A percentile compares a stretch with the other conserved stretches of the same genome.
Evolutionary conservation across 1,140 invertebrate species (phyloP).

Genomic region (Calycopis cecrops): DNA sequence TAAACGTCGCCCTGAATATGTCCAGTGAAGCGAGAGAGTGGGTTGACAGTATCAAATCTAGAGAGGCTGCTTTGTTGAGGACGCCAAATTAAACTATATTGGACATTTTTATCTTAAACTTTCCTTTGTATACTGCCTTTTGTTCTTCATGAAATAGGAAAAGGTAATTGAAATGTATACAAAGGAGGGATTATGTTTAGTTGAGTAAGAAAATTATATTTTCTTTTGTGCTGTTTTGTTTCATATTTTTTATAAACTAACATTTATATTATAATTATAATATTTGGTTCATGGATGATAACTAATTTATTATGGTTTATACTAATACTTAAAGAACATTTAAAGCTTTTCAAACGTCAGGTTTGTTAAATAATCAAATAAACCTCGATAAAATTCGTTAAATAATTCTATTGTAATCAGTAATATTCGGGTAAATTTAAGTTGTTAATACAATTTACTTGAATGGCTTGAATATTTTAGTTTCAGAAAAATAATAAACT

Average conservation of each 20-base stretch:
- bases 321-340: too few relatives aligned
- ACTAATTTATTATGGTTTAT: too few relatives aligned
- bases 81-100: conserved; percentile 67
- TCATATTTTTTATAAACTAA: not conserved
- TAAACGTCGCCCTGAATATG: conserved; percentile 54
- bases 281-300: too few relatives aligned
- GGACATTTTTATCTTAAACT: conserved; percentile 37
- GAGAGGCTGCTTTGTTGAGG: conserved; percentile 39
- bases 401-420: too few relatives aligned
- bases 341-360: too few relatives aligned
- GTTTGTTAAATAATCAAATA: too few relatives aligned
- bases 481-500: too few relatives aligned
- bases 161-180: conserved; percentile 10
- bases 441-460: too few relatives aligned
- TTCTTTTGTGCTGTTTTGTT: not conserved
- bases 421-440: too few relatives aligned
- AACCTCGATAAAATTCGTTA: too few relatives aligned
- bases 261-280: too few relatives aligned
- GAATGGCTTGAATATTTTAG: too few relatives aligned
- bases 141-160: conserved; percentile 6
- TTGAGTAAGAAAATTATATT: not conserved
- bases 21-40: conserved; percentile 43
- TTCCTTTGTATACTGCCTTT: conserved; percentile 39
- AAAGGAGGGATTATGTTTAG: conserved; percentile 1
- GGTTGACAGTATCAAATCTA: conserved; percentile 63